Evolutionary conservation across 2,113 vertebrate species (phyloP).

Genomic region (Thamnaconus septentrionalis): DNA sequence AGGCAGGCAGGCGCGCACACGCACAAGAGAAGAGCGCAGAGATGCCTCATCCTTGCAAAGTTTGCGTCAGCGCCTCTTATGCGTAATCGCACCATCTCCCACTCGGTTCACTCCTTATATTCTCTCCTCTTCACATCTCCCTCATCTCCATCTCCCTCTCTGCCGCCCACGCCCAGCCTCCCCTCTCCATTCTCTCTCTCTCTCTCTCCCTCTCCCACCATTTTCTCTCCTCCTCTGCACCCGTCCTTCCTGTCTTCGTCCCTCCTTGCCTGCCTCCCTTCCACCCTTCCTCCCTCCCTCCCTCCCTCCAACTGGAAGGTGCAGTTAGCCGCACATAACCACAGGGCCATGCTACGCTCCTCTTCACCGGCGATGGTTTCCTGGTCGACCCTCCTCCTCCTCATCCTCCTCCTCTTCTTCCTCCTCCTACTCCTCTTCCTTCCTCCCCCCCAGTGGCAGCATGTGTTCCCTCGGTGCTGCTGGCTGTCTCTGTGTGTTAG

Average conservation of each 20-base stretch:
- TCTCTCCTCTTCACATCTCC: constrained; percentile 68
- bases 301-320: constrained; percentile 23
- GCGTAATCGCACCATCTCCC: constrained; percentile 71
- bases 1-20: constrained; percentile 31
- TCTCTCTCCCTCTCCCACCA: constrained; percentile 36
- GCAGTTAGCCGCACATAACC: constrained; percentile 28
- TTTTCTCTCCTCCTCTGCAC: constrained; percentile 33
- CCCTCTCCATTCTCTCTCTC: constrained; percentile 14
- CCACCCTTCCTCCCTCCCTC: constrained; percentile 7
- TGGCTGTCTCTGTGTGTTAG: constrained; percentile 55
- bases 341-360: constrained; percentile 4
- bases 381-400: background rate
- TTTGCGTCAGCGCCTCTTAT: constrained; percentile 67
- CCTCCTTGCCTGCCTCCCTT: constrained; percentile 18
- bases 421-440: background rate
- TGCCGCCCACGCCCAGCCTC: constrained; percentile 43
- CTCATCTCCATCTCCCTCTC: constrained; percentile 55
- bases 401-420: background rate
- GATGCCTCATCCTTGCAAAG: constrained; percentile 46
- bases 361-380: constrained; percentile 26
- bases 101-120: constrained; percentile 67
- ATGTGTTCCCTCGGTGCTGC: constrained; percentile 46
- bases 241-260: constrained; percentile 30
- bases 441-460: constrained; percentile 28
- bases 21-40: background rate